Conservation (phyloP, 2,113 vertebrate species). For the Ardeotis arabs region DNA sequence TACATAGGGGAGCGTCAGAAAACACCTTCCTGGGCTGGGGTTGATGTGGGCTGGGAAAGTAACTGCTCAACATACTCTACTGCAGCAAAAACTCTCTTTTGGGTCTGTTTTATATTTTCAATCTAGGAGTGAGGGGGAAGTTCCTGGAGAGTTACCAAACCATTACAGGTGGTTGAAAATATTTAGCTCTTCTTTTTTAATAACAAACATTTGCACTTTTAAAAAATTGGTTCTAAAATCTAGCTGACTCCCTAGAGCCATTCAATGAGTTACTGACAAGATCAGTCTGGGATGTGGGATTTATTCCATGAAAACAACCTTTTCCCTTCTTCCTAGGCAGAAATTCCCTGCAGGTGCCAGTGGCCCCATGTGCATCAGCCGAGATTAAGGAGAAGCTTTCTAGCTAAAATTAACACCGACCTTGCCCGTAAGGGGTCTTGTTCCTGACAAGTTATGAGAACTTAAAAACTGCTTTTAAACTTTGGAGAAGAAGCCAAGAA, state of each 20-base stretch:
- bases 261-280: background rate
- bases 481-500: background rate
- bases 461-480: background rate
- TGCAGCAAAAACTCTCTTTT: background rate
- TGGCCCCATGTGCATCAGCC: accelerated
- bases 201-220: background rate
- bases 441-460: background rate
- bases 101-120: slow-evolving; percentile 1
- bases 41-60: background rate
- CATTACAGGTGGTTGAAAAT: slow-evolving; percentile 50
- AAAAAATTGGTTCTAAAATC: background rate
- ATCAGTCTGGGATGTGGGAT: background rate
- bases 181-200: slow-evolving; percentile 36
- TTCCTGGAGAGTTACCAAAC: slow-evolving; percentile 24
- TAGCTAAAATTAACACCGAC: background rate
- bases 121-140: background rate
- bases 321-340: background rate
- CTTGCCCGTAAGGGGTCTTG: background rate
- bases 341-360: background rate
- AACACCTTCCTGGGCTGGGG: background rate
- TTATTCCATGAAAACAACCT: background rate
- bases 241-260: background rate
- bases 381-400: background rate
- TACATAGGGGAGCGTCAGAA: background rate
- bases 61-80: background rate